phyloP scores from a whole-genome alignment of 2,797 vertebrate species.

The Nannoperca australis region DNA sequence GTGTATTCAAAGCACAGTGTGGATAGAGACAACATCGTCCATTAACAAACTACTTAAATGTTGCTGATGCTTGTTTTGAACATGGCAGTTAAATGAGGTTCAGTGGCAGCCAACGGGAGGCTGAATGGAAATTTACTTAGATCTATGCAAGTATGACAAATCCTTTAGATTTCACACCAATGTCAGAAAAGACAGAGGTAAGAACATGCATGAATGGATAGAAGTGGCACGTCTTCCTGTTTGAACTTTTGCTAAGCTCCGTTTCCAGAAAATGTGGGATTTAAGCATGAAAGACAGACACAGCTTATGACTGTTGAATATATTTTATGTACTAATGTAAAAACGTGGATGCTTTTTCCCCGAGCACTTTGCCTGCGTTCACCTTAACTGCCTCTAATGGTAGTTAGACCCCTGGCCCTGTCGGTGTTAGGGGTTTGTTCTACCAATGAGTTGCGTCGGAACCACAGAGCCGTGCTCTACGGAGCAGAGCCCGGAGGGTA shows the following conservation, averaged over 20 bases:
- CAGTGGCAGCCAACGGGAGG: too few species aligned
- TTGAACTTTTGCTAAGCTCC: background rate
- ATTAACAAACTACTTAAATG: background rate
- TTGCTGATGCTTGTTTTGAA: background rate
- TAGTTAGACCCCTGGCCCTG: slow-evolving; percentile 22
- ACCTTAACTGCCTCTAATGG: background rate
- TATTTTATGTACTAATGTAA: background rate
- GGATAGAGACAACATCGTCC: background rate
- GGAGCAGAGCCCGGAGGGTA: slow-evolving; percentile 34
- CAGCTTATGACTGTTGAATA: background rate
- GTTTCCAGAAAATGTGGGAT: background rate
- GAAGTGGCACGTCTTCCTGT: background rate
- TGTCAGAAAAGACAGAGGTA: background rate
- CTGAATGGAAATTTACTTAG: background rate
- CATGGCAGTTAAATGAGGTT: background rate
- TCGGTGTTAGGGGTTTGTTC: slow-evolving; percentile 19
- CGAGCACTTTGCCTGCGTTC: background rate
- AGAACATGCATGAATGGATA: background rate
- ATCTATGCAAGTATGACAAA: background rate
- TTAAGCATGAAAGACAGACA: background rate
- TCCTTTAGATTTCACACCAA: background rate
- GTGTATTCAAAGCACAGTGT: background rate
- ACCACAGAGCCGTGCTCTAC: background rate
- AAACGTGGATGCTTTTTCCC: background rate
- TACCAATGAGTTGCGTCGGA: slow-evolving; percentile 19